Percentiles rank a stretch among this genome's conserved stretches.
phyloP scores from a whole-genome alignment of 2,113 vertebrate genomes.

The Bombycilla garrulus region DNA sequence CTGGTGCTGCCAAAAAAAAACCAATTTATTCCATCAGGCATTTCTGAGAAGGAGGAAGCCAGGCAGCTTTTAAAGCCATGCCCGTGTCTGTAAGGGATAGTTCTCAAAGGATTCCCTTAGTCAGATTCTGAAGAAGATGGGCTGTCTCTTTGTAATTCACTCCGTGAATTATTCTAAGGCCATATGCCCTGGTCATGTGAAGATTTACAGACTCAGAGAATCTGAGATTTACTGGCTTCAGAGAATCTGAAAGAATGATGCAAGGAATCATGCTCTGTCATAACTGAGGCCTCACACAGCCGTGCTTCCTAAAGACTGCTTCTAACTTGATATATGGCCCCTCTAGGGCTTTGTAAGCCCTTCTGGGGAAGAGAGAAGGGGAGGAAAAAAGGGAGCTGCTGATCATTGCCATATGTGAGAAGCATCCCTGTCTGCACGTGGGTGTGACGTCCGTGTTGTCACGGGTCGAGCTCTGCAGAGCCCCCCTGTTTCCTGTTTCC shows the following conservation, averaged over 20 bases:
- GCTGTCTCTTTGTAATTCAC: neutral
- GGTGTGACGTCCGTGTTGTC: slow-evolving; percentile 58
- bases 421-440: neutral
- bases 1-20: neutral
- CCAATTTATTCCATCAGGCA: neutral
- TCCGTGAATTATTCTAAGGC: neutral
- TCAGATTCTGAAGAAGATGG: slow-evolving; percentile 12
- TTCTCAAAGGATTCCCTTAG: slow-evolving; percentile 15
- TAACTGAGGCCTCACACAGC: slow-evolving; percentile 22
- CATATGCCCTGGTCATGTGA: neutral
- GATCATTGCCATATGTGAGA: slow-evolving; percentile 20
- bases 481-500: slow-evolving; percentile 66
- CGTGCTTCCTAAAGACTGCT: neutral
- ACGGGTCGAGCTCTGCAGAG: slow-evolving; percentile 1
- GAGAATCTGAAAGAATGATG: slow-evolving; percentile 33
- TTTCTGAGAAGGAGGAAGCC: neutral
- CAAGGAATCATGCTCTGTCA: slow-evolving; percentile 9
- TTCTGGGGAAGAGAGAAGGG: neutral
- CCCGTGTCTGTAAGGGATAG: neutral
- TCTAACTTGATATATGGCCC: neutral
- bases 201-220: slow-evolving; percentile 5
- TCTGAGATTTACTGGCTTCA: neutral
- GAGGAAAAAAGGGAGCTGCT: neutral
- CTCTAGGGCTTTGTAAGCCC: slow-evolving; percentile 1
- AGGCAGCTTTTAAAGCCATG: neutral